A percentile compares a stretch with the other conserved stretches of the same genome.
Evolutionary conservation across 2,113 vertebrate species (phyloP).

Genomic region (Sphyrna mokarran): DNA sequence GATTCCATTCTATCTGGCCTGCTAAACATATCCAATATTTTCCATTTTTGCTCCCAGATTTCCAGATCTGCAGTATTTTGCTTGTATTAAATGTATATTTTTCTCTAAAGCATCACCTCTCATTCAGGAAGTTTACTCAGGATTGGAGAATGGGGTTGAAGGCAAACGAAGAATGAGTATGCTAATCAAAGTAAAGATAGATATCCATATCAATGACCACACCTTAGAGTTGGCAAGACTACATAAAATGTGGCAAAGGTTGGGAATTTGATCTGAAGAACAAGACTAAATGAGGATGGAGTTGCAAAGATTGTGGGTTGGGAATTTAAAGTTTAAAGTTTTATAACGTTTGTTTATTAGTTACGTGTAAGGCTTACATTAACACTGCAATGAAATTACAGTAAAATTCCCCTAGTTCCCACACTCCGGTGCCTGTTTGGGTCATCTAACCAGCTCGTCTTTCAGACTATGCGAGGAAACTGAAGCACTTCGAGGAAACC

Average conservation of each 20-base stretch:
- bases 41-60: background rate
- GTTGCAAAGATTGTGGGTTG: background rate
- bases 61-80: background rate
- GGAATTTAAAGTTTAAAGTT: no score
- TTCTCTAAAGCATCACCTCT: background rate
- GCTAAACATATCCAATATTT: background rate
- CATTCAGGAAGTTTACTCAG: background rate
- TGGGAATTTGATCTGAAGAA: background rate
- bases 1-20: background rate
- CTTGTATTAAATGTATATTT: background rate
- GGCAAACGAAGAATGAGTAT: background rate
- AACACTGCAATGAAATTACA: no score
- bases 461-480: no score
- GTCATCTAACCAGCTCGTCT: no score
- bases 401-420: no score
- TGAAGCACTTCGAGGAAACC: no score
- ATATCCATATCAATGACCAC: background rate
- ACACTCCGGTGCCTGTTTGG: no score
- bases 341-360: no score
- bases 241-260: no score
- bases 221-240: background rate
- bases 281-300: background rate
- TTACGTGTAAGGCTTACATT: no score
- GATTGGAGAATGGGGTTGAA: background rate
- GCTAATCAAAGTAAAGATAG: background rate